A percentile compares a stretch with the other conserved stretches of the same genome.
Conservation (phyloP, 1,140 invertebrate species). For the Sinella curviseta region DNA sequence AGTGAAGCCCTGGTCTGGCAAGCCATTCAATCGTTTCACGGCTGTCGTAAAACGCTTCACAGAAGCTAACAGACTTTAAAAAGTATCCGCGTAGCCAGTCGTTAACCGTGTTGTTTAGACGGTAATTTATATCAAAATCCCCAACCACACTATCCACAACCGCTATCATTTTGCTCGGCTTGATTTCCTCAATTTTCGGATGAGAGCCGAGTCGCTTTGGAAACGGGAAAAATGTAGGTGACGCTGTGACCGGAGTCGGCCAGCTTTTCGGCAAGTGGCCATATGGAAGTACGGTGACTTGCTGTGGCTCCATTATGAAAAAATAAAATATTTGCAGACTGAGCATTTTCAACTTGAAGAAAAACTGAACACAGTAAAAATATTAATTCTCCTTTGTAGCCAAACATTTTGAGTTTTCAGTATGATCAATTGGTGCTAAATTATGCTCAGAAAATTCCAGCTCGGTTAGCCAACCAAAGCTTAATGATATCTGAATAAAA, state of each 20-base stretch:
- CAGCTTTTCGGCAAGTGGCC: slow-evolving; percentile 4
- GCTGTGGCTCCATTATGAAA: background rate
- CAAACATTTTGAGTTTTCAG: no score
- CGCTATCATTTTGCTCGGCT: background rate
- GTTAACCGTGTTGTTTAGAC: background rate
- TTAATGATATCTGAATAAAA: no score
- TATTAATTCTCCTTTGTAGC: no score
- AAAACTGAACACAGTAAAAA: no score
- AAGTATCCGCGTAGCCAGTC: background rate
- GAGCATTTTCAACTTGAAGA: no score
- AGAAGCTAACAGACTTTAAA: background rate
- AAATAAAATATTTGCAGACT: background rate
- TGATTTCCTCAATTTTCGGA: slow-evolving; percentile 7
- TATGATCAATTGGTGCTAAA: no score
- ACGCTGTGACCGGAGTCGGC: slow-evolving; percentile 5
- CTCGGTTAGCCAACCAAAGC: no score
- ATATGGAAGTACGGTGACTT: background rate
- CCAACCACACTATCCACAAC: background rate
- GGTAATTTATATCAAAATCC: slow-evolving; percentile 23
- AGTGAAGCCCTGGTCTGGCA: background rate
- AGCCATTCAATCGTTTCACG: background rate
- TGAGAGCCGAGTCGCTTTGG: background rate
- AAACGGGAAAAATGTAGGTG: background rate
- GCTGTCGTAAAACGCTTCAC: slow-evolving; percentile 1
- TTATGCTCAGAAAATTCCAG: no score